A percentile compares a stretch with the other conserved stretches of the same genome.
Conservation (phyloP, 1,140 invertebrate species). For the Bursaphelenchus mucronatus region DNA sequence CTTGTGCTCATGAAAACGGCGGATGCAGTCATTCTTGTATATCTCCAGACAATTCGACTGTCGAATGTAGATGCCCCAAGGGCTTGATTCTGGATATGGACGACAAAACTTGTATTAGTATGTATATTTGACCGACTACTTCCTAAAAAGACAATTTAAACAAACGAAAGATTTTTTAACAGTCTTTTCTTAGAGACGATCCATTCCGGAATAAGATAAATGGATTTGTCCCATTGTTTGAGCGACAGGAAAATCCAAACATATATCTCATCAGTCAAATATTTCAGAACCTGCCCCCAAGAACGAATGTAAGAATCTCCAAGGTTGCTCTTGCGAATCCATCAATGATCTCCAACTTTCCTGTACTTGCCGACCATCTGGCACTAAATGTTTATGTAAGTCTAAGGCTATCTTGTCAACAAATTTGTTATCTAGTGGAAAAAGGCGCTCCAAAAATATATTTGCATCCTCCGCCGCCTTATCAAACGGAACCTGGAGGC, state of each 20-base stretch:
- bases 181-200: too few species aligned
- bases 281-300: conserved; percentile 58
- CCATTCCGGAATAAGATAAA: too few species aligned
- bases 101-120: conserved; percentile 56
- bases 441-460: conserved; percentile 59
- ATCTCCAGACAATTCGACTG: conserved; percentile 49
- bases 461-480: conserved; percentile 52
- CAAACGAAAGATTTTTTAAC: too few species aligned
- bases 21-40: conserved; percentile 59
- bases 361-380: conserved; percentile 46
- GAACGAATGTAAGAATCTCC: conserved; percentile 52
- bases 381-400: conserved; percentile 52
- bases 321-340: conserved; percentile 51
- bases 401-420: conserved; percentile 15
- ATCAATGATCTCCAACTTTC: conserved; percentile 53
- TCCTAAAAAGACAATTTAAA: too few species aligned
- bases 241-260: too few species aligned
- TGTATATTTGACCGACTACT: conserved; percentile 15
- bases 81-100: conserved; percentile 54
- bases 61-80: conserved; percentile 57
- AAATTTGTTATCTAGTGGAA: conserved; percentile 41
- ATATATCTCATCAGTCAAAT: not conserved
- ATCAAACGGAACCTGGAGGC: conserved; percentile 50
- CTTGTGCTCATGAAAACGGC: conserved; percentile 54
- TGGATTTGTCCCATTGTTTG: too few species aligned